These are phyloP conservation scores for Pollenia amentaria DNA, from an alignment of 2,888 invertebrate species.

Conservation along the genomic window DNA sequence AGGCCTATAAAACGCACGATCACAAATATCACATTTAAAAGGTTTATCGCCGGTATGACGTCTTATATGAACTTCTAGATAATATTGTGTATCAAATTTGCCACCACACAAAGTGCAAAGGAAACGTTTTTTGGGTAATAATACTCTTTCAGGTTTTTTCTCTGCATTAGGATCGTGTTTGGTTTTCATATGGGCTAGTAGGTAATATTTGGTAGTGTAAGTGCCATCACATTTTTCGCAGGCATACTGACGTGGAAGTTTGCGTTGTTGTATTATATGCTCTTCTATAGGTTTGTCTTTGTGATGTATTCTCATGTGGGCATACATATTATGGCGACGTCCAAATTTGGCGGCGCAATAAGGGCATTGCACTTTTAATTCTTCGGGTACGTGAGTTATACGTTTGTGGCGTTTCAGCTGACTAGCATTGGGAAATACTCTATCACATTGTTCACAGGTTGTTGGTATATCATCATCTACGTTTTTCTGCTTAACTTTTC, in stretches of 20 bases:
- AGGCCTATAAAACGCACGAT: constrained; percentile 56
- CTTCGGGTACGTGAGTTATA: constrained; percentile 85
- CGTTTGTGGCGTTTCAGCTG: constrained; percentile 88
- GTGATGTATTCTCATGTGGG: constrained; percentile 85
- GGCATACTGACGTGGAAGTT: constrained; percentile 81
- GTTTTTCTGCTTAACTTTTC: constrained; percentile 78
- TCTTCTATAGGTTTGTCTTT: constrained; percentile 69
- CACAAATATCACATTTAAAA: constrained; percentile 69
- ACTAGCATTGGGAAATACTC: constrained; percentile 88
- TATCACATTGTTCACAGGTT: constrained; percentile 87
- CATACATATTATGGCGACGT: constrained; percentile 87
- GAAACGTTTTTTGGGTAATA: constrained; percentile 69
- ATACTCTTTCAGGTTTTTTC: constrained; percentile 55
- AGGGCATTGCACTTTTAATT: constrained; percentile 86
- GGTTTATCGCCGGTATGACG: constrained; percentile 71
- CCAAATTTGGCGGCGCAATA: constrained; percentile 87
- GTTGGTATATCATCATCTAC: constrained; percentile 78
- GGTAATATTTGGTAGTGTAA: constrained; percentile 82
- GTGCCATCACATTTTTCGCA: constrained; percentile 80
- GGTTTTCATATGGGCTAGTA: constrained; percentile 80
- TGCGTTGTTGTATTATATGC: constrained; percentile 76
- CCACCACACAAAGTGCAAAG: constrained; percentile 65
- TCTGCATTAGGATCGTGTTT: constrained; percentile 74
- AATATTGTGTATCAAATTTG: constrained; percentile 62
- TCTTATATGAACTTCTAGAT: constrained; percentile 69